A percentile compares a stretch with the other conserved stretches of the same genome.
Evolutionary conservation across 1,140 invertebrate genomes (phyloP).

Genomic region (Diachasma alloeum): DNA sequence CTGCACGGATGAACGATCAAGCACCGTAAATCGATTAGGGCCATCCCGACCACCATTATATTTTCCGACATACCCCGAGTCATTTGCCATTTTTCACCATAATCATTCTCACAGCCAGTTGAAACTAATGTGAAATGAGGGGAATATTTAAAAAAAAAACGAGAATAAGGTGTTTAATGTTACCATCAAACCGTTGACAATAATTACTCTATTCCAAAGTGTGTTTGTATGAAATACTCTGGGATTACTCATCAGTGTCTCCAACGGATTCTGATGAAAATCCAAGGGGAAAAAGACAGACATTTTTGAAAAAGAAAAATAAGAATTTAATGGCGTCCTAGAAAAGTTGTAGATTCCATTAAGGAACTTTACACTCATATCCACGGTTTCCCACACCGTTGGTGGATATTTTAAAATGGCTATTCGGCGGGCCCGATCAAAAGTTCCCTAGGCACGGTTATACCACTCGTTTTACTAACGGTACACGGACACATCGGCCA

Average conservation of each 20-base stretch:
- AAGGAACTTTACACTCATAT: conserved; percentile 27
- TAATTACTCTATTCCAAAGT: background rate
- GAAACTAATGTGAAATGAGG: too few species aligned
- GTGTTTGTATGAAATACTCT: background rate
- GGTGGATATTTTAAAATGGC: background rate
- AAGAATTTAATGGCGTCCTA: conserved; percentile 25
- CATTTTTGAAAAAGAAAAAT: background rate
- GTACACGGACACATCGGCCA: conserved; percentile 55
- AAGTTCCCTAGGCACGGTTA: conserved; percentile 52
- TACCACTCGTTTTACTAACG: conserved; percentile 48
- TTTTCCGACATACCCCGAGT: background rate
- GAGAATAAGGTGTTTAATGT: background rate
- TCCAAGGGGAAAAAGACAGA: background rate
- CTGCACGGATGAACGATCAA: background rate
- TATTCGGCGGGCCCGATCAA: conserved; percentile 47
- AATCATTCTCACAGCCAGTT: background rate
- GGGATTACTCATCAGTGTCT: background rate
- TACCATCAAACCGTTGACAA: background rate
- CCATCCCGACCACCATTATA: background rate
- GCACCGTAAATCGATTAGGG: conserved; percentile 6
- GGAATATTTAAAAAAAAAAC: background rate
- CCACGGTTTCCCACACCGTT: conserved; percentile 16
- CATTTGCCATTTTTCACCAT: background rate
- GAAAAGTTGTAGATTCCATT: conserved; percentile 20
- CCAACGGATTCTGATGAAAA: conserved; percentile 2